phyloP scores from a whole-genome alignment of 2,113 vertebrate genomes.

The Sander lucioperca region DNA sequence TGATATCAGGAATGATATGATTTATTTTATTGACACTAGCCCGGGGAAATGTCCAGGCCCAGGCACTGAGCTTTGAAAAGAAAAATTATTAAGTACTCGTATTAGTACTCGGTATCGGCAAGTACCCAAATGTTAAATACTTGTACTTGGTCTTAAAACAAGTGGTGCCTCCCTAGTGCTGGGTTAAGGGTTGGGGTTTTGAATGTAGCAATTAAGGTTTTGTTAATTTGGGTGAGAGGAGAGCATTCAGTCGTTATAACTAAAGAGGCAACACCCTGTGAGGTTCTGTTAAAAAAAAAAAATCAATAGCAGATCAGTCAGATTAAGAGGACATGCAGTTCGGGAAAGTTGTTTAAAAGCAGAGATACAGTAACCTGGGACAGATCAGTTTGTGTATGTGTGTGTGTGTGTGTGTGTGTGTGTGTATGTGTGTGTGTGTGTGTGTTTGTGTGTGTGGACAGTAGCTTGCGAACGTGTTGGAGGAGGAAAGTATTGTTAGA shows the following conservation, averaged over 20 bases:
- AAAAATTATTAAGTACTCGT: too few relatives aligned
- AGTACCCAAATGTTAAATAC: too few relatives aligned
- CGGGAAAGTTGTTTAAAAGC: conserved; percentile 23
- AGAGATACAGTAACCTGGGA: conserved; percentile 14
- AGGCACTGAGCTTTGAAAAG: too few relatives aligned
- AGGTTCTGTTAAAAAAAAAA: conserved; percentile 40
- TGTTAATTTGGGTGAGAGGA: conserved; percentile 58
- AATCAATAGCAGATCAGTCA: conserved; percentile 49
- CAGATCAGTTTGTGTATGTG: not conserved
- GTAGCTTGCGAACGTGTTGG: not conserved
- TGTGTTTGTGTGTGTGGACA: conserved; percentile 3
- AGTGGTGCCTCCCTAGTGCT: too few relatives aligned
- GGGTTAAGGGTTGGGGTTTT: too few relatives aligned
- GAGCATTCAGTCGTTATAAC: conserved; percentile 53
- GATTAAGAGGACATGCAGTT: conserved; percentile 37
- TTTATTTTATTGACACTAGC: too few relatives aligned
- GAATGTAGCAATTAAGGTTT: not conserved
- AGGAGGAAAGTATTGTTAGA: conserved; percentile 21
- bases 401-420: not conserved
- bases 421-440: conserved; percentile 5
- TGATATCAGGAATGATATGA: too few relatives aligned
- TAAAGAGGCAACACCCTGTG: conserved; percentile 53
- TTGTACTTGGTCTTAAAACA: too few relatives aligned
- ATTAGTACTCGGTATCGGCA: too few relatives aligned
- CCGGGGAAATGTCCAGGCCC: too few relatives aligned